A percentile compares a stretch with the other conserved stretches of the same genome.
These are phyloP conservation scores for Barypeithes pellucidus DNA, from an alignment of 2,888 invertebrate species.

Conservation along the genomic window DNA sequence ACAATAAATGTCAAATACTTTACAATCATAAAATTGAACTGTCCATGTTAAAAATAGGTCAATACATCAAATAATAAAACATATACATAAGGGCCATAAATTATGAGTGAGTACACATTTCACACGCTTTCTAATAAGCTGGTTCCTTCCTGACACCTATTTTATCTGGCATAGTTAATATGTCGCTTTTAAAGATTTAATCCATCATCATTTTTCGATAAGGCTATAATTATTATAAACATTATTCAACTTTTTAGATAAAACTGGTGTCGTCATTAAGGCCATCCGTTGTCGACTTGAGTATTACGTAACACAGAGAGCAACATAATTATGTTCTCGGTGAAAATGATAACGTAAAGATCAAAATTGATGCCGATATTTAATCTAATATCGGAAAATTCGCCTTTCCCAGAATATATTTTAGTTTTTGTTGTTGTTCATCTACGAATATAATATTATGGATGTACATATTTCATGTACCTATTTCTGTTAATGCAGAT, in stretches of 20 bases:
- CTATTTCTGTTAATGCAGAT: background rate
- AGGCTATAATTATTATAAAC: constrained; percentile 39
- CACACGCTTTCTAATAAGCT: constrained; percentile 54
- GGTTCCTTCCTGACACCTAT: constrained; percentile 43
- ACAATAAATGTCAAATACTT: constrained; percentile 16
- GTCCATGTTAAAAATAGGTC: constrained; percentile 28
- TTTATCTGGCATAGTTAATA: constrained; percentile 47
- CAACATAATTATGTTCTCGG: background rate
- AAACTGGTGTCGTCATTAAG: constrained; percentile 28
- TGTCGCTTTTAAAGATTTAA: constrained; percentile 46
- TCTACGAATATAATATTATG: no score
- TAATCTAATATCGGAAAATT: no score
- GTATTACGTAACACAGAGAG: constrained; percentile 9
- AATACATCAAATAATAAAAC: constrained; percentile 27
- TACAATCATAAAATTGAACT: background rate
- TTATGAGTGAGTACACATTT: constrained; percentile 40
- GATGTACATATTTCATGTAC: background rate
- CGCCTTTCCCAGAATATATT: no score
- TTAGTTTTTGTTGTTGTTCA: no score
- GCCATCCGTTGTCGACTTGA: constrained; percentile 8
- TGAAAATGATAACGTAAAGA: no score
- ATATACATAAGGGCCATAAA: constrained; percentile 28
- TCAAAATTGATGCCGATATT: background rate
- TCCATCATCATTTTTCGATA: constrained; percentile 51
- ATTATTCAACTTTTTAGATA: constrained; percentile 31